Conservation (phyloP, 2,888 invertebrate species). For the Apotomis betuletana region DNA sequence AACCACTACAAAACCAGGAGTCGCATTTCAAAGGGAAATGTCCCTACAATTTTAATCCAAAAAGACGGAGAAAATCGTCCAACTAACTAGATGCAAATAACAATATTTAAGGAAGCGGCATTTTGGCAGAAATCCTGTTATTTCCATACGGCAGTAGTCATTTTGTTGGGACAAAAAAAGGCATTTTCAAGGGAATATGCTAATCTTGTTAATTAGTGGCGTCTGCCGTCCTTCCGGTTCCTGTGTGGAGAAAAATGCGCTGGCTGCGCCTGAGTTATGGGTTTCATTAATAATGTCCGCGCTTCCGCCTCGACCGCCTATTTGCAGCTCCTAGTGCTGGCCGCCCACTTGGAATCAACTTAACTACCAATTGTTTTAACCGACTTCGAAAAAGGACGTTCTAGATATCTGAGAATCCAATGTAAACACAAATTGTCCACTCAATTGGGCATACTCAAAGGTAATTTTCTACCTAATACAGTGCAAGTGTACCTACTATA, state of each 20-base stretch:
- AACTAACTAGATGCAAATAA: slow-evolving; percentile 36
- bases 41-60: slow-evolving; percentile 5
- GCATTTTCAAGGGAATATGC: slow-evolving; percentile 71
- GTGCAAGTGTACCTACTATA: too few species aligned
- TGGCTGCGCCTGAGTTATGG: slow-evolving; percentile 73
- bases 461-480: too few species aligned
- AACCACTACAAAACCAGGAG: not conserved
- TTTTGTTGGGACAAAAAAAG: slow-evolving; percentile 57
- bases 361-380: slow-evolving; percentile 18
- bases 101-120: slow-evolving; percentile 43
- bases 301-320: slow-evolving; percentile 44
- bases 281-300: slow-evolving; percentile 78
- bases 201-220: slow-evolving; percentile 81
- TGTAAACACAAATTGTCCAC: too few species aligned
- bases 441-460: too few species aligned
- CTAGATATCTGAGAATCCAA: too few species aligned
- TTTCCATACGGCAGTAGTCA: slow-evolving; percentile 51
- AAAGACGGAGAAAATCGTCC: slow-evolving; percentile 9
- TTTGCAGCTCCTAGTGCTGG: slow-evolving; percentile 28
- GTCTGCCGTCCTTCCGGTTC: slow-evolving; percentile 69
- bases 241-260: slow-evolving; percentile 75
- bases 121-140: slow-evolving; percentile 61
- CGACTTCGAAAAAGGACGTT: not conserved
- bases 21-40: not conserved
- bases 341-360: slow-evolving; percentile 21